Base-by-base conservation (phyloP, 2,888 invertebrate species). In the Punctoribates punctum region DNA sequence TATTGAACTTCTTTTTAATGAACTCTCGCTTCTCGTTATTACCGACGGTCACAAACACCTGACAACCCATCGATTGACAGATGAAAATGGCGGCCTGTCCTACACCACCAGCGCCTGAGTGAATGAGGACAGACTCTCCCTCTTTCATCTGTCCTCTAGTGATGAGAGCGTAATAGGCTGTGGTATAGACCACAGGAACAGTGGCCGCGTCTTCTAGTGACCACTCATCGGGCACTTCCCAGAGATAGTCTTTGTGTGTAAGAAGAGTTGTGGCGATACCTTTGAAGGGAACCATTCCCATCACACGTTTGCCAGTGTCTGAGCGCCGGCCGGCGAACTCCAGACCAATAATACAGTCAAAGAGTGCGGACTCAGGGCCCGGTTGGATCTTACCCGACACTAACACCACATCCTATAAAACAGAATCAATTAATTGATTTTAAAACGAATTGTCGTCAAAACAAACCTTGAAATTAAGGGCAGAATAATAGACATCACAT, bases 51-150 rank as follows among this genome's bases (percentile, higher is more conserved):
- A 96, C 93, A 86, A 88, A 95, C 6, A 95, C 96, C 75, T 88
- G 89, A 85, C 95, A 91, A 73, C 94, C 94, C 84, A 91, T 88
- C 83, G 90, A 89, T 74, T 97, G 88, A 74, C 96, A 96, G 81
- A 98, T 91, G 25, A 93, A 88, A 82, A 98, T 96, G 79, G 97
- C 96, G 1, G 98, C 97, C 86, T 96, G 96, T 8, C 98, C 98
- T 48, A 97, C 96, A 82, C 96, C 96, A 77, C 96, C 97, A 79
- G 93, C 90, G 79, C 96, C 96, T 75, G 96, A 94, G 84, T 97
- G 96, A 80, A 97, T 90, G n/a, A 97, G 88, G 5, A 51, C 5
- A 54, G 20, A 20, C 82, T 96, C 94, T 9, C 94, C 94, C 79
- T 87, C 77, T 82, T 88, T 88, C 88, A 96, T 88, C 82, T 90